Evolutionary conservation across 2,888 invertebrate genomes (phyloP), one percentile per base, ranked within the genome.

Genomic region (Teleiodes luculella): DNA sequence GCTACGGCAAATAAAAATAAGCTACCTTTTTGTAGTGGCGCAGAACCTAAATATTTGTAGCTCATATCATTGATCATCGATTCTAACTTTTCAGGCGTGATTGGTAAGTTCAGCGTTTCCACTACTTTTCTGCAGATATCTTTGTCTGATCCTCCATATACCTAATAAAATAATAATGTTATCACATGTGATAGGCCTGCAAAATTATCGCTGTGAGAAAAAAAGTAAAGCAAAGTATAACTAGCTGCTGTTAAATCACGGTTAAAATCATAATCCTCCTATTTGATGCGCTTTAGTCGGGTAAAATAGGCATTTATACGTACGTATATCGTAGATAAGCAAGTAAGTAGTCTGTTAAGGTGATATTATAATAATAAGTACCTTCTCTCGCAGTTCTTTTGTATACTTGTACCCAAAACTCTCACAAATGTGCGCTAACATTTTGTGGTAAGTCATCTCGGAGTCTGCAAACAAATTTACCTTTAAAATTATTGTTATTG

Each of bases 31-130:
- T 11, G 43, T n/a, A 43, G 5, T 13, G 43, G 43, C n/a, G 43
- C 10, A 28, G 24, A 43, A 43, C 24, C n/a, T n/a, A 43, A 13
- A 24, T 24, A 24, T n/a, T 24, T 43, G 6, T 43, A 8, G 11
- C 20, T 43, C 24, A 43, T 5, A 3, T 2, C 5, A 20, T 10
- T 24, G 6, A 1, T 20, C 8, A 3, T 43, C 6, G n/a, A n/a
- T 13, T 43, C 43, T 1, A 43, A 20, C 11, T 43, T 8, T 1
- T 28, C 13, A 16, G 39, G 11, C 13, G 31, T 41, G 31, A 14
- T 94, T 92, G 18, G 92, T 91, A 0, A 83, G 78, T 0, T 91
- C 41, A 96, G 76, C 57, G 92, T 90, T 5, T 75, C 67, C 0
- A 92, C 85, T 2, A 93, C 85, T 1, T 88, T 88, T 57, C 69